Conservation (phyloP, 2,797 vertebrate genomes). For the Coccyzus lansbergi region DNA sequence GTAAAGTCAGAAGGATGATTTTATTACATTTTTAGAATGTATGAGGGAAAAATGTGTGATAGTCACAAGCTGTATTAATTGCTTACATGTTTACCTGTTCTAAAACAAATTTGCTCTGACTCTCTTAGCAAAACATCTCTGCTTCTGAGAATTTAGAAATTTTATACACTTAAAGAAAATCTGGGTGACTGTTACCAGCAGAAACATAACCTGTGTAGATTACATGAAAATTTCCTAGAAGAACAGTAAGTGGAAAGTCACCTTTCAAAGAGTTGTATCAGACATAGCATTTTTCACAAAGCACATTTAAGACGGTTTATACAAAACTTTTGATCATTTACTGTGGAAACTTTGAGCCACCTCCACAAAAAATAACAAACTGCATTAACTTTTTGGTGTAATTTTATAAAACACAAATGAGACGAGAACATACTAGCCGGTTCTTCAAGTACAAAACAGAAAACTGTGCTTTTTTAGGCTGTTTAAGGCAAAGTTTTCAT, state of each 20-base stretch:
- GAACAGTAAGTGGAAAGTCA: background rate
- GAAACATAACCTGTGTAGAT: background rate
- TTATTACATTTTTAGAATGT: background rate
- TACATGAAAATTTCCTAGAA: background rate
- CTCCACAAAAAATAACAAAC: background rate
- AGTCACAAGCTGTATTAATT: background rate
- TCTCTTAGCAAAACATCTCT: background rate
- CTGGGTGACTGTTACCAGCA: background rate
- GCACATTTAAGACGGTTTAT: background rate
- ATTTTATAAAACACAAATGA: background rate
- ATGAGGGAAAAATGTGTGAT: background rate
- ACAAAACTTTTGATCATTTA: background rate
- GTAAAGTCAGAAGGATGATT: background rate
- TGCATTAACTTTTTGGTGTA: background rate
- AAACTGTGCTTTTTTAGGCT: background rate
- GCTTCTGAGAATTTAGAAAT: background rate
- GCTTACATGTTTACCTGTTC: background rate
- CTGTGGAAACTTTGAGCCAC: background rate
- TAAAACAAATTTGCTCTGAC: background rate
- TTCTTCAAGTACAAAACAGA: background rate
- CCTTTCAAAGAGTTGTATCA: background rate
- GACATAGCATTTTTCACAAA: background rate
- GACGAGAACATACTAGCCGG: background rate
- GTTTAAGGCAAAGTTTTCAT: background rate
- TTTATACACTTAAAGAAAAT: background rate